Conservation (phyloP, 92 coral and sea anemone genomes). For the Montipora capitata region DNA sequence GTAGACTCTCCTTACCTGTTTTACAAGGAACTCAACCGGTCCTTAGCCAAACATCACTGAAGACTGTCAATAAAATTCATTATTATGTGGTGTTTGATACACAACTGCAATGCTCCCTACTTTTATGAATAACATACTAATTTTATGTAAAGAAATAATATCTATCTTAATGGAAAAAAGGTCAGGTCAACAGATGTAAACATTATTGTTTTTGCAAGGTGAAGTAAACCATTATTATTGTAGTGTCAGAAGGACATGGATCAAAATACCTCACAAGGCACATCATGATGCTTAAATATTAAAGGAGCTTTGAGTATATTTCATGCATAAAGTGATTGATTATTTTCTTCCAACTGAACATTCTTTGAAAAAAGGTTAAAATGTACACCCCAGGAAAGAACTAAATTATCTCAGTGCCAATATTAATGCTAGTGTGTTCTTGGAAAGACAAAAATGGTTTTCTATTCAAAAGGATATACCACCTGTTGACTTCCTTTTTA, state of each 20-base stretch:
- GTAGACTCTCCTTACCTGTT: background rate
- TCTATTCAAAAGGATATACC: background rate
- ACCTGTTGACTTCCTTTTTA: slow-evolving; percentile 27
- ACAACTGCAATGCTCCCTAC: background rate
- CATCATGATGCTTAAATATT: background rate
- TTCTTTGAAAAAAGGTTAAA: background rate
- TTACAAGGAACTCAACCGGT: background rate
- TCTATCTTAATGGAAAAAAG: too few relatives aligned
- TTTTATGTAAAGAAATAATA: background rate
- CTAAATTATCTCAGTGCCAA: too few relatives aligned
- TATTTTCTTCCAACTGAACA: background rate
- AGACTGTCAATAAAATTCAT: too few relatives aligned
- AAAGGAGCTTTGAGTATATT: background rate
- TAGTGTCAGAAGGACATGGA: background rate
- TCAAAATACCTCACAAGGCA: too few relatives aligned
- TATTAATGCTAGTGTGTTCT: too few relatives aligned
- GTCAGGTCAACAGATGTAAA: background rate
- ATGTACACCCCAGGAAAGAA: too few relatives aligned
- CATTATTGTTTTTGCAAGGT: background rate
- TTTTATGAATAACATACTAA: background rate
- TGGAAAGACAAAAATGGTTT: too few relatives aligned
- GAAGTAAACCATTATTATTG: background rate
- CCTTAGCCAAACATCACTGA: background rate
- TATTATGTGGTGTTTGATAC: too few relatives aligned
- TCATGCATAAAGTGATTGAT: too few relatives aligned